Conservation (phyloP, 2,113 vertebrate genomes). For the Perca fluviatilis region DNA sequence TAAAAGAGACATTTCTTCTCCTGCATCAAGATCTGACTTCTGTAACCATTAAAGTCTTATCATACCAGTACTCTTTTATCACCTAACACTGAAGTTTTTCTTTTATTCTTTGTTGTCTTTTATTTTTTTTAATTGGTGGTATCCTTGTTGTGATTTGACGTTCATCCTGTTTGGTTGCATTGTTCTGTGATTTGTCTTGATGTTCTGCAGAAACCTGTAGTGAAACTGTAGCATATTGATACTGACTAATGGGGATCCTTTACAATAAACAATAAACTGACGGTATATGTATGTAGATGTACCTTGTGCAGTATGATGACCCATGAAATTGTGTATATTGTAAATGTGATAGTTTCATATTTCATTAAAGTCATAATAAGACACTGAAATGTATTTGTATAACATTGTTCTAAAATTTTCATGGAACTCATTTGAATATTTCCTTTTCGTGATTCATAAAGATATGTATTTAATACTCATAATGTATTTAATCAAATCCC, state of each 20-base stretch:
- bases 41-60: constrained; percentile 3
- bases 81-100: not conserved
- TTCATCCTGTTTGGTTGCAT: constrained; percentile 18
- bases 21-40: not conserved
- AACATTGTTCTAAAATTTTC: not conserved
- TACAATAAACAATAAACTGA: no score
- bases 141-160: not conserved
- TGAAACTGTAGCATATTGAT: not conserved
- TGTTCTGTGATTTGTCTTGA: not conserved
- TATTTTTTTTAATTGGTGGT: not conserved
- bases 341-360: not conserved
- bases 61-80: not conserved
- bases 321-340: not conserved
- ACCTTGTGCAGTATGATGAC: not conserved
- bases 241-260: no score
- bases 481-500: constrained; percentile 23
- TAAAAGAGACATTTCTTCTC: not conserved
- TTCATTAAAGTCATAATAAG: not conserved
- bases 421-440: not conserved
- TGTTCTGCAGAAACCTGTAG: constrained; percentile 9
- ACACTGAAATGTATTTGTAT: not conserved
- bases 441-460: constrained; percentile 7
- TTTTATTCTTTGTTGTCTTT: constrained; percentile 12
- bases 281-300: no score
- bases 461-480: not conserved